Percentiles rank a stretch among this genome's conserved stretches.
phyloP scores from a whole-genome alignment of 2,797 vertebrate genomes.

The Poliocrania exsul region DNA sequence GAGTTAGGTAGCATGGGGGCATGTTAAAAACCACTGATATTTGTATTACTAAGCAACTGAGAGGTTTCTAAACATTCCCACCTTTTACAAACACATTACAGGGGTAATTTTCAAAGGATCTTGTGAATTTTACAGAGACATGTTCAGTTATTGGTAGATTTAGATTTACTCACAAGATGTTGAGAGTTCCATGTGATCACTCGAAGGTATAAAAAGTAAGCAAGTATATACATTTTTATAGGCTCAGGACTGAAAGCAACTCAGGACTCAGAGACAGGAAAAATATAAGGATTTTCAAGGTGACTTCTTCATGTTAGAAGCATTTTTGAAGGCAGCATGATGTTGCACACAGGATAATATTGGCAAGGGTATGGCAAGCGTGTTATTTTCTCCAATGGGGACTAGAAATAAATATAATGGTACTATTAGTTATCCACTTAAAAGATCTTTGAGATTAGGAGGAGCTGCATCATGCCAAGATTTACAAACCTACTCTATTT shows the following conservation, averaged over 20 bases:
- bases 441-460: neutral
- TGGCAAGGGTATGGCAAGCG: neutral
- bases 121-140: neutral
- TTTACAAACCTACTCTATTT: neutral
- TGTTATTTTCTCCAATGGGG: conserved; percentile 9
- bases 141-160: neutral
- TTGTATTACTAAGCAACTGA: neutral
- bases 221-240: neutral
- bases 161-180: neutral
- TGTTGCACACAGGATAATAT: neutral
- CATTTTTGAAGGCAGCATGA: neutral
- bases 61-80: neutral
- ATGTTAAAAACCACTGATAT: neutral
- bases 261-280: neutral
- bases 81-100: neutral
- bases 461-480: neutral
- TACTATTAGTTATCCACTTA: conserved; percentile 2
- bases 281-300: neutral
- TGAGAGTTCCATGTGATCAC: neutral
- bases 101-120: neutral
- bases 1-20: neutral
- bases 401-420: conserved; percentile 4
- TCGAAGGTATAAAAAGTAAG: neutral
- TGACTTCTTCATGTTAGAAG: neutral
- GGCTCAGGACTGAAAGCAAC: neutral